Percentiles rank a stretch among this genome's conserved stretches.
Evolutionary conservation across 2,888 invertebrate genomes (phyloP).

Genomic region (Oxytorus armatus): DNA sequence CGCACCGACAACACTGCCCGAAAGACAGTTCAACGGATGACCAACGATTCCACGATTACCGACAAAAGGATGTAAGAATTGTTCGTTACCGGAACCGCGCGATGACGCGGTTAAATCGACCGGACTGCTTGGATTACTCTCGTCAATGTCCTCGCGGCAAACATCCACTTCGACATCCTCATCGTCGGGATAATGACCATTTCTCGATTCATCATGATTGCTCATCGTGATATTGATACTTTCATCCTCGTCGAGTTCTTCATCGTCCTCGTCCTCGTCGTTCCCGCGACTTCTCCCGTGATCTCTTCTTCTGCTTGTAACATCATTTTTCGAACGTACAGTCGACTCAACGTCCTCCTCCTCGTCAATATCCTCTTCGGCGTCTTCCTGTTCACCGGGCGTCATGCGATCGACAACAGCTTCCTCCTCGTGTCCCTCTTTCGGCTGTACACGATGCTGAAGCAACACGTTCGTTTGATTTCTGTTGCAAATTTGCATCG

Average conservation of each 20-base stretch:
- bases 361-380: slow-evolving; percentile 62
- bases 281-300: slow-evolving; percentile 70
- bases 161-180: slow-evolving; percentile 81
- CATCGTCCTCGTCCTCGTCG: slow-evolving; percentile 78
- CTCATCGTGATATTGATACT: slow-evolving; percentile 62
- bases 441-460: slow-evolving; percentile 67
- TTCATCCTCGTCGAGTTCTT: slow-evolving; percentile 69
- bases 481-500: slow-evolving; percentile 53
- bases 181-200: slow-evolving; percentile 78
- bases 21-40: slow-evolving; percentile 77
- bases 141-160: slow-evolving; percentile 78
- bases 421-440: slow-evolving; percentile 65
- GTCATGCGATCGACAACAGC: slow-evolving; percentile 62
- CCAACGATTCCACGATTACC: slow-evolving; percentile 73
- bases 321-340: slow-evolving; percentile 69
- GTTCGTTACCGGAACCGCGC: slow-evolving; percentile 74
- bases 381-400: slow-evolving; percentile 51
- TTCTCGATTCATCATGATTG: slow-evolving; percentile 71
- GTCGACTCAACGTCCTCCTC: slow-evolving; percentile 70
- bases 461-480: slow-evolving; percentile 54
- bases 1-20: slow-evolving; percentile 72
- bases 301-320: slow-evolving; percentile 43
- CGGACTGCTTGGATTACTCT: slow-evolving; percentile 83
- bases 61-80: slow-evolving; percentile 78
- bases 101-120: slow-evolving; percentile 84